A percentile compares a stretch with the other conserved stretches of the same genome.
Evolutionary conservation across 1,140 invertebrate species (phyloP).

Genomic region (Streblospio benedicti): DNA sequence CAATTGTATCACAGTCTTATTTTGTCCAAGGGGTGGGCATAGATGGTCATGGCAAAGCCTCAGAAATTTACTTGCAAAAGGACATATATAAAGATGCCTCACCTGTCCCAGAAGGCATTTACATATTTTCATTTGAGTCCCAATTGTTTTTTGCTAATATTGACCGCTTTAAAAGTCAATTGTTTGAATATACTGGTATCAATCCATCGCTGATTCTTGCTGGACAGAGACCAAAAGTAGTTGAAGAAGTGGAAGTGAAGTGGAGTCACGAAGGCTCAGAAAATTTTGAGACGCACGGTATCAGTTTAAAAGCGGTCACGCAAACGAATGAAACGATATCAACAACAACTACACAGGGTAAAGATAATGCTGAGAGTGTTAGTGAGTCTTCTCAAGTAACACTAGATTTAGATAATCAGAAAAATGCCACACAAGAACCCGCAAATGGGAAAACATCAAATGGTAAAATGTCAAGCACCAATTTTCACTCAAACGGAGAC

Average conservation of each 20-base stretch:
- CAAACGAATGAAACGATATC: no score
- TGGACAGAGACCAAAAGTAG: neutral
- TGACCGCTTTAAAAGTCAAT: constrained; percentile 6
- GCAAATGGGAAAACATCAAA: no score
- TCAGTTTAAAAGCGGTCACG: no score
- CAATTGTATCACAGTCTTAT: constrained; percentile 40
- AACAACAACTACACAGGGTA: no score
- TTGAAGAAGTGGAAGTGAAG: neutral
- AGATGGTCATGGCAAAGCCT: neutral
- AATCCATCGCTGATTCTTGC: neutral
- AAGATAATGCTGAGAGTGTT: no score
- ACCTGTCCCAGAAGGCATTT: neutral
- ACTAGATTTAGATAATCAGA: no score
- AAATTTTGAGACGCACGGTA: neutral
- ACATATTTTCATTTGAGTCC: neutral
- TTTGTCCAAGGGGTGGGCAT: neutral
- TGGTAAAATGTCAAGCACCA: no score
- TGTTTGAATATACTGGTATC: constrained; percentile 1
- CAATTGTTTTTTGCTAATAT: constrained; percentile 7
- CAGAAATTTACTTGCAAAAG: neutral
- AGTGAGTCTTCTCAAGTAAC: no score
- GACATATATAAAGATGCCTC: neutral
- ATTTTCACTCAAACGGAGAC: no score
- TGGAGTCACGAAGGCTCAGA: neutral
- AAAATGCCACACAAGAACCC: no score